Conservation (phyloP, 2,888 invertebrate genomes). For the Melanostoma mellinum region DNA sequence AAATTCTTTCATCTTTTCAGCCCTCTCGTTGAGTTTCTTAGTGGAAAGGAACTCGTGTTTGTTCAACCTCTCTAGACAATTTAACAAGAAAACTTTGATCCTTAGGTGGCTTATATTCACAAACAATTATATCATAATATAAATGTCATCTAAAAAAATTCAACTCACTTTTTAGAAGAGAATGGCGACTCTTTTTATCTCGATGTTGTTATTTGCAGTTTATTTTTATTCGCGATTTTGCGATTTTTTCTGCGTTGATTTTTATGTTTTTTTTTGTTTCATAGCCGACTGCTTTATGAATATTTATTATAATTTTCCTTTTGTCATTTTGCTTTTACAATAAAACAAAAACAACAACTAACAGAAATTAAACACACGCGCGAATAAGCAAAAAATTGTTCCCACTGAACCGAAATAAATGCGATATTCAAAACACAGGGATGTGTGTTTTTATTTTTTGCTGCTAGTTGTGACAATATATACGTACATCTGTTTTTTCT, state of each 20-base stretch:
- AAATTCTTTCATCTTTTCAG: no score
- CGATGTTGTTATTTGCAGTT: not conserved
- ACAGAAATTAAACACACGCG: conserved; percentile 34
- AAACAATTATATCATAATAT: no score
- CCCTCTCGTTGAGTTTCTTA: no score
- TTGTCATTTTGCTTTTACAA: conserved; percentile 10
- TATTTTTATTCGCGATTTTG: conserved; percentile 1
- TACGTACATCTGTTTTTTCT: conserved; percentile 23
- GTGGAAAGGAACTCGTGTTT: no score
- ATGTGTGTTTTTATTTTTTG: conserved; percentile 34
- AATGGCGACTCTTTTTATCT: no score
- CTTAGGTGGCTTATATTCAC: no score
- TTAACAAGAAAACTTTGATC: no score
- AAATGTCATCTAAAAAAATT: no score
- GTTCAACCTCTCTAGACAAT: no score
- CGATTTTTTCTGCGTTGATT: conserved; percentile 27
- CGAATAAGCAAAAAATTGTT: conserved; percentile 14
- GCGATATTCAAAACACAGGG: conserved; percentile 50
- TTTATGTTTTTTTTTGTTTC: not conserved
- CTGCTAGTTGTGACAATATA: conserved; percentile 14
- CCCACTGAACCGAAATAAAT: conserved; percentile 69
- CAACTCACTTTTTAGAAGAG: no score
- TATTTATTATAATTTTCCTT: conserved; percentile 33
- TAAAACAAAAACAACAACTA: conserved; percentile 6
- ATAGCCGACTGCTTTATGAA: conserved; percentile 26